Evolutionary conservation across 2,113 vertebrate species (phyloP).

Genomic region (Cinclus mexicanus): DNA sequence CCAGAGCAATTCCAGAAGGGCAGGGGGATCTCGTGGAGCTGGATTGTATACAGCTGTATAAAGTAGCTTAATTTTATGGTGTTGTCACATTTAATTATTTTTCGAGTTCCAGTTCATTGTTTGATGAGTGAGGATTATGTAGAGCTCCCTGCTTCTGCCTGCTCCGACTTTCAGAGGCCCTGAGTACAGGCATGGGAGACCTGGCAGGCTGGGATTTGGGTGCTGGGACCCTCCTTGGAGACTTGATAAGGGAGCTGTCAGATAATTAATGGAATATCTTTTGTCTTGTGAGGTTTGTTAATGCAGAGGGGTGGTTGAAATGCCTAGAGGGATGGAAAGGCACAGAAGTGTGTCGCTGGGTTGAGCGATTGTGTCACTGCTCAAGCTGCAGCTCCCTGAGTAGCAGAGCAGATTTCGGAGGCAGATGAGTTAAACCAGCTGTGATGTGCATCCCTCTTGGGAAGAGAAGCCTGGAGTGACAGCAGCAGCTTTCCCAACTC

Average conservation of each 20-base stretch:
- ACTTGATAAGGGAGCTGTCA: background rate
- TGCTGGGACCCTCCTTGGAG: background rate
- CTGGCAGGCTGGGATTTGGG: background rate
- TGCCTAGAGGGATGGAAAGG: background rate
- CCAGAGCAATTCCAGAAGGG: background rate
- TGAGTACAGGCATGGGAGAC: background rate
- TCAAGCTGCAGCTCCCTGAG: background rate
- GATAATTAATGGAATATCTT: background rate
- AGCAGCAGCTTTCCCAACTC: background rate
- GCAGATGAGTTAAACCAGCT: conserved; percentile 31
- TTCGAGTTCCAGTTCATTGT: background rate
- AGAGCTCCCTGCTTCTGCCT: background rate
- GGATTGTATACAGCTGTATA: background rate
- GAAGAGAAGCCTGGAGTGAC: background rate
- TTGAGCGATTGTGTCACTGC: background rate
- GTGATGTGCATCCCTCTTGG: background rate
- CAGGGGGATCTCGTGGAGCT: background rate
- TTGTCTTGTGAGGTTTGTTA: background rate
- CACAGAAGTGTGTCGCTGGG: background rate
- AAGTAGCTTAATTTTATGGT: background rate
- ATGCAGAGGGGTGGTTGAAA: background rate
- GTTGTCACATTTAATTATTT: background rate
- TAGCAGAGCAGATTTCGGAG: background rate
- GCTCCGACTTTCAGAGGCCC: background rate
- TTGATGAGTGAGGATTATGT: background rate